These are phyloP conservation scores for Lasiommata megera DNA, from an alignment of 2,888 invertebrate species.

Conservation along the genomic window DNA sequence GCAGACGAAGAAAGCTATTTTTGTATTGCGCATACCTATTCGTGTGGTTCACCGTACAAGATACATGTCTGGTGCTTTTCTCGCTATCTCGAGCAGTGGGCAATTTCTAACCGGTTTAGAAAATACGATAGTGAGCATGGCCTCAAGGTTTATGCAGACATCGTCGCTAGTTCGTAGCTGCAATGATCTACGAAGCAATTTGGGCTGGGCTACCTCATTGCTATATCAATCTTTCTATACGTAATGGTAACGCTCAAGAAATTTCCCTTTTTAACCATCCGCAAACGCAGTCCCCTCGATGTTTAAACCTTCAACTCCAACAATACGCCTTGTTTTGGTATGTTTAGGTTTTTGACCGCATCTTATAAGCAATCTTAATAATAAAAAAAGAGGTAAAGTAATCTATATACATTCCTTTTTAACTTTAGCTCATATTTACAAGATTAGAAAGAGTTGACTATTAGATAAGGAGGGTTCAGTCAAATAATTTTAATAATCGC, in stretches of 20 bases:
- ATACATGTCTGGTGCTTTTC: slow-evolving; percentile 70
- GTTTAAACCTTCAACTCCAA: too few species aligned
- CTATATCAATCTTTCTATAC: not conserved
- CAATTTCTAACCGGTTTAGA: slow-evolving; percentile 82
- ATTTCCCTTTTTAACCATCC: not conserved
- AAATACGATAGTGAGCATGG: slow-evolving; percentile 59
- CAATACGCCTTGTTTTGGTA: too few species aligned
- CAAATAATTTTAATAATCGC: too few species aligned
- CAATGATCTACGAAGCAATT: slow-evolving; percentile 3
- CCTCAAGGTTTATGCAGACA: slow-evolving; percentile 40
- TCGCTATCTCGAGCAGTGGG: slow-evolving; percentile 78
- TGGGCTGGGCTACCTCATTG: not conserved
- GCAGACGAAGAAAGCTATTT: slow-evolving; percentile 52
- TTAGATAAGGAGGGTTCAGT: too few species aligned
- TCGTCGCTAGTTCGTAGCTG: slow-evolving; percentile 10
- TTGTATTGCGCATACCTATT: slow-evolving; percentile 40
- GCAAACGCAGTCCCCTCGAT: too few species aligned
- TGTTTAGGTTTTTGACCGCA: too few species aligned
- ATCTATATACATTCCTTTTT: too few species aligned
- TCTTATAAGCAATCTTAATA: too few species aligned
- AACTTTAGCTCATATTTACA: too few species aligned
- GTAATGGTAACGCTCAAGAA: not conserved
- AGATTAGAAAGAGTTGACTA: too few species aligned
- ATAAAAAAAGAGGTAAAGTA: too few species aligned
- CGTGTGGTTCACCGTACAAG: slow-evolving; percentile 57